phyloP scores from a whole-genome alignment of 2,888 invertebrate genomes.

The Xylota segnis region DNA sequence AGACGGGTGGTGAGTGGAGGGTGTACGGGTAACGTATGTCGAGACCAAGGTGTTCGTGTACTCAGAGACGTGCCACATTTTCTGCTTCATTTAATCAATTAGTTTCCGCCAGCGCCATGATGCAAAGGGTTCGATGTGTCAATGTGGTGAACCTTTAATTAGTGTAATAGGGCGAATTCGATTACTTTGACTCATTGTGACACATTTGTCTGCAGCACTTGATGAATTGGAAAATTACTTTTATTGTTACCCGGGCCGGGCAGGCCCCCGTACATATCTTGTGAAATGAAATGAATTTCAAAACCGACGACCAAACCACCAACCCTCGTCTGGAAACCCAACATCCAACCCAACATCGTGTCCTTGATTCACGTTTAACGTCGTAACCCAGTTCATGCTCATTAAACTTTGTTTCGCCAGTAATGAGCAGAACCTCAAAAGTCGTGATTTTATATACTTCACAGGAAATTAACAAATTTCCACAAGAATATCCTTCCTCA shows the following conservation, averaged over 20 bases:
- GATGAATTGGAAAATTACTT: neutral
- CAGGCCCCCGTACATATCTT: no score
- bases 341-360: no score
- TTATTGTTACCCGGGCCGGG: no score
- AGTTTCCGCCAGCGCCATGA: neutral
- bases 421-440: constrained; percentile 4
- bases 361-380: neutral
- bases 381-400: neutral
- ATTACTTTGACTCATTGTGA: neutral
- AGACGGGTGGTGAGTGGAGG: neutral
- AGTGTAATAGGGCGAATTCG: neutral
- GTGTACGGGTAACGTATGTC: neutral
- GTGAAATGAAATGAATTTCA: no score
- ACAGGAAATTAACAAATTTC: constrained; percentile 13
- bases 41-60: neutral
- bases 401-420: constrained; percentile 14
- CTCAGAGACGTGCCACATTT: constrained; percentile 2
- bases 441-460: constrained; percentile 12
- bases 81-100: constrained; percentile 22
- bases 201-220: neutral
- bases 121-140: neutral
- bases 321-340: neutral
- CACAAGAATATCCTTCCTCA: constrained; percentile 6
- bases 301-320: no score
- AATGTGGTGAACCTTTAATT: neutral